phyloP scores from a whole-genome alignment of 1,140 invertebrate genomes.

The Paramacrobiotus metropolitanus region DNA sequence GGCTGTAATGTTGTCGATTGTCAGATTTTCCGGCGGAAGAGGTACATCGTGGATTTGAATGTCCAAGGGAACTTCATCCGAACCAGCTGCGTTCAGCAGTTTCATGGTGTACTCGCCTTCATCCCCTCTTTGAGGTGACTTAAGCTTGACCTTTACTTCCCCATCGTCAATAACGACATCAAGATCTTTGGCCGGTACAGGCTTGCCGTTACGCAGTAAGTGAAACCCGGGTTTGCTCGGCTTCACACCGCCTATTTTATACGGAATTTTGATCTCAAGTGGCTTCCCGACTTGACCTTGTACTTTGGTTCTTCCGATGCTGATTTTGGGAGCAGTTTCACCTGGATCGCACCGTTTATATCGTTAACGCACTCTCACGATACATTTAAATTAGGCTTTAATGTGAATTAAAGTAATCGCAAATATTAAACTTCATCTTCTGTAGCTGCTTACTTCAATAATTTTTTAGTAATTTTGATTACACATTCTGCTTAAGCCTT shows the following conservation, averaged over 20 bases:
- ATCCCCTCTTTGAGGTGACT: slow-evolving; percentile 50
- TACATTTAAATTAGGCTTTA: too few species aligned
- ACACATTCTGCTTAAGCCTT: too few species aligned
- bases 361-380: too few species aligned
- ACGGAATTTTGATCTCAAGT: slow-evolving; percentile 13
- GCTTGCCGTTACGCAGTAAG: slow-evolving; percentile 61
- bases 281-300: slow-evolving; percentile 14
- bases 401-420: too few species aligned
- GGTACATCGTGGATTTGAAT: slow-evolving; percentile 77
- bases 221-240: slow-evolving; percentile 24
- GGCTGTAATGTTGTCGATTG: slow-evolving; percentile 71
- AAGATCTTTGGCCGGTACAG: slow-evolving; percentile 56
- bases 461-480: too few species aligned
- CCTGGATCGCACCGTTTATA: too few species aligned
- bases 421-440: too few species aligned
- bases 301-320: slow-evolving; percentile 18
- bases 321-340: slow-evolving; percentile 26
- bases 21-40: slow-evolving; percentile 54
- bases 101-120: slow-evolving; percentile 62
- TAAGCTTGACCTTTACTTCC: slow-evolving; percentile 63
- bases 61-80: slow-evolving; percentile 53
- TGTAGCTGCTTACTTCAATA: too few species aligned
- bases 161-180: slow-evolving; percentile 69
- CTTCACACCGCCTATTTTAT: slow-evolving; percentile 6
- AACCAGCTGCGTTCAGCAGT: slow-evolving; percentile 59